These are phyloP conservation scores for Drosophila sp. DNA, from an alignment of 1,140 invertebrate genomes.

Conservation along the genomic window DNA sequence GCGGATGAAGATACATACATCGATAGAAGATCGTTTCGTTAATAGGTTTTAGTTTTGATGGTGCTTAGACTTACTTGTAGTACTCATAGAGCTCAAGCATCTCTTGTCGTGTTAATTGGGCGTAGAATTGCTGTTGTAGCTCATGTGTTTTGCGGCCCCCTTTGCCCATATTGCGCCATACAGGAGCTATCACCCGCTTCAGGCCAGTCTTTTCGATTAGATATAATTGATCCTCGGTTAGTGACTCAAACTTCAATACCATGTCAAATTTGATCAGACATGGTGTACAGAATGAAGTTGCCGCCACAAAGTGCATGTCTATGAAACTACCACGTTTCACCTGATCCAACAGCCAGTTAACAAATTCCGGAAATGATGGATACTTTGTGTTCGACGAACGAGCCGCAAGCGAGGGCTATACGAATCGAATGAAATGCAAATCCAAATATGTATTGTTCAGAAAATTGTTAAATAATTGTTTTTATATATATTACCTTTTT, in stretches of 20 bases:
- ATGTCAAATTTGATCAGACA: slow-evolving; percentile 94
- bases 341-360: slow-evolving; percentile 89
- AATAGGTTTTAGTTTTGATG: neutral
- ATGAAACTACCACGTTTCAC: slow-evolving; percentile 86
- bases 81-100: slow-evolving; percentile 91
- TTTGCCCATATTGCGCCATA: slow-evolving; percentile 92
- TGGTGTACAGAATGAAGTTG: slow-evolving; percentile 93
- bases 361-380: slow-evolving; percentile 91
- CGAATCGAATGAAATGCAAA: neutral
- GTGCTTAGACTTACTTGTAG: slow-evolving; percentile 86
- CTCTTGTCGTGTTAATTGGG: slow-evolving; percentile 89
- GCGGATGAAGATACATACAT: slow-evolving; percentile 64
- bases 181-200: slow-evolving; percentile 90
- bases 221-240: slow-evolving; percentile 93
- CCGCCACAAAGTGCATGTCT: slow-evolving; percentile 96
- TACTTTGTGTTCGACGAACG: slow-evolving; percentile 84
- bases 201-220: slow-evolving; percentile 90
- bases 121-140: slow-evolving; percentile 89
- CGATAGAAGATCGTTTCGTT: neutral
- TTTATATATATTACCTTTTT: slow-evolving; percentile 79
- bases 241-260: slow-evolving; percentile 94
- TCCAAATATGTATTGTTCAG: neutral
- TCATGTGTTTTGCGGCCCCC: slow-evolving; percentile 87
- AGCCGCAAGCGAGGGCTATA: slow-evolving; percentile 47
- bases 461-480: neutral